These are phyloP conservation scores for Nymphalis polychloros DNA, from an alignment of 2,888 invertebrate species.

Conservation along the genomic window DNA sequence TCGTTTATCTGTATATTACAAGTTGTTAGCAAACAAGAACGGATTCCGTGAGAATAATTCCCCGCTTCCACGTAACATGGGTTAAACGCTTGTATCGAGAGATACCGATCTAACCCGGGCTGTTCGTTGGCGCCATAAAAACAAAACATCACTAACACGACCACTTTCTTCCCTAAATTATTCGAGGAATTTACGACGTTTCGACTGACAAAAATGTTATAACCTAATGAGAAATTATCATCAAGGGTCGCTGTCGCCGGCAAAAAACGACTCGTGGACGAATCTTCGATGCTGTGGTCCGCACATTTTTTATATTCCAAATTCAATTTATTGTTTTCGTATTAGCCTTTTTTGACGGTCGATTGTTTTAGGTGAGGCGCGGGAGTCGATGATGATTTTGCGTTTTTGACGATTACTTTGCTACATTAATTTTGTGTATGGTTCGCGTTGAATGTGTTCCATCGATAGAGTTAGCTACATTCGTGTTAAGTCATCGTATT, in stretches of 20 bases:
- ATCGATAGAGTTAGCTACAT: slow-evolving; percentile 48
- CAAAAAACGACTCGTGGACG: slow-evolving; percentile 72
- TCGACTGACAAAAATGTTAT: slow-evolving; percentile 78
- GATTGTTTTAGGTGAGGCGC: slow-evolving; percentile 74
- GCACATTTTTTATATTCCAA: slow-evolving; percentile 67
- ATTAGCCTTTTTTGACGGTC: slow-evolving; percentile 61
- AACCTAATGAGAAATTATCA: slow-evolving; percentile 82
- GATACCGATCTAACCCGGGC: slow-evolving; percentile 80
- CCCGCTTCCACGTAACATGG: slow-evolving; percentile 77
- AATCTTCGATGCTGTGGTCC: slow-evolving; percentile 56
- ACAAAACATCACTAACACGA: slow-evolving; percentile 77
- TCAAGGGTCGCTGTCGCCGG: slow-evolving; percentile 64
- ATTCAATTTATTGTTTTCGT: slow-evolving; percentile 69
- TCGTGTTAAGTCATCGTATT: slow-evolving; percentile 47
- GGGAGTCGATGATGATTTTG: slow-evolving; percentile 72
- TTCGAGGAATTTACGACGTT: slow-evolving; percentile 80
- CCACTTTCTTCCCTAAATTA: slow-evolving; percentile 81
- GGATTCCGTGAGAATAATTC: slow-evolving; percentile 75
- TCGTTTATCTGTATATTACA: slow-evolving; percentile 62
- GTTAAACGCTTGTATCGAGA: slow-evolving; percentile 79
- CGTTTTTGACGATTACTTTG: slow-evolving; percentile 55
- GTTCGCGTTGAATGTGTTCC: slow-evolving; percentile 49
- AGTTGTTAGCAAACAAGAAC: slow-evolving; percentile 67
- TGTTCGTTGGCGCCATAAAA: slow-evolving; percentile 80
- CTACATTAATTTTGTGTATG: slow-evolving; percentile 46